These are phyloP conservation scores for Synanthedon formicaeformis DNA, from an alignment of 2,888 invertebrate species.

Conservation along the genomic window DNA sequence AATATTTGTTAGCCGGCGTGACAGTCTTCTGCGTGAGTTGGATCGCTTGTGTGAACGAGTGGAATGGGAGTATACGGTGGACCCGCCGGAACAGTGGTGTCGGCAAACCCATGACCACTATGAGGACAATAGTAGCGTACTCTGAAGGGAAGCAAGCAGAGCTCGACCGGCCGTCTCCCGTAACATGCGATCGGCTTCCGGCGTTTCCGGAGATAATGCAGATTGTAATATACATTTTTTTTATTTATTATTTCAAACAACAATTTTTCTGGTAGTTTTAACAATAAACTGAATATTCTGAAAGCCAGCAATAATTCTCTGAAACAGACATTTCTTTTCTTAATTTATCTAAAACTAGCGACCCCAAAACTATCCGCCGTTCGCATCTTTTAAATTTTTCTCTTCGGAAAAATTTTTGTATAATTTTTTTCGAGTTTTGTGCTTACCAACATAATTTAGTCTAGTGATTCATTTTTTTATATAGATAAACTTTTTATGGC, in stretches of 20 bases:
- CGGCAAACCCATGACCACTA: slow-evolving; percentile 33
- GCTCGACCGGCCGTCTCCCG: slow-evolving; percentile 55
- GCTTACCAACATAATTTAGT: too few relatives aligned
- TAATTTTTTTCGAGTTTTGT: too few relatives aligned
- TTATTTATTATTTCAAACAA: slow-evolving; percentile 12
- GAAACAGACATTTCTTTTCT: too few relatives aligned
- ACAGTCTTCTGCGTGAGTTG: slow-evolving; percentile 56
- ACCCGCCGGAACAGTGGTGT: slow-evolving; percentile 18
- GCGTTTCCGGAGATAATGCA: slow-evolving; percentile 38
- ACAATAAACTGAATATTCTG: slow-evolving; percentile 7
- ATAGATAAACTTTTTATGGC: too few relatives aligned
- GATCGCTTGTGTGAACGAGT: slow-evolving; percentile 54
- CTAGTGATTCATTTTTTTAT: too few relatives aligned
- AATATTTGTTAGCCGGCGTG: slow-evolving; percentile 49
- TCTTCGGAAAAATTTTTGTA: too few relatives aligned
- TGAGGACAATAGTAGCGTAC: slow-evolving; percentile 73
- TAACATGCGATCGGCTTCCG: slow-evolving; percentile 50
- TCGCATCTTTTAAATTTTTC: too few relatives aligned
- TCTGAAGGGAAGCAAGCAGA: slow-evolving; percentile 68
- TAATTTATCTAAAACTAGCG: too few relatives aligned
- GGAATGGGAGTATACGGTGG: slow-evolving; percentile 44
- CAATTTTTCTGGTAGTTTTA: too few relatives aligned
- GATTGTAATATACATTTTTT: slow-evolving; percentile 26
- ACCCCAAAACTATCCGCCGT: too few relatives aligned
- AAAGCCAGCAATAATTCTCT: slow-evolving; percentile 3